phyloP scores from a whole-genome alignment of 2,797 vertebrate species.

The Coregonus ussuriensis region DNA sequence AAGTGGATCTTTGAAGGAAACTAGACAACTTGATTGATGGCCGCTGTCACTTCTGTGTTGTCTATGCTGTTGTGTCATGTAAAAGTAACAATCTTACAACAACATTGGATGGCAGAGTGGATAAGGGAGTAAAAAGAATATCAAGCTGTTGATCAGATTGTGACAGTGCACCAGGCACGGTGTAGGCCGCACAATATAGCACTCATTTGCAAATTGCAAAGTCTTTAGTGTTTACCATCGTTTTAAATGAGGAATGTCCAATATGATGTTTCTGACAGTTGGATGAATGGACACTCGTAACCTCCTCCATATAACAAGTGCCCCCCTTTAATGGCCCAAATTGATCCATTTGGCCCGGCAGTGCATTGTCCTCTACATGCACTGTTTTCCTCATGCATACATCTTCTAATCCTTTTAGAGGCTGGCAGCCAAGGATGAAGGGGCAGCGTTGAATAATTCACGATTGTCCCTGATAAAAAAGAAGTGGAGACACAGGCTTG shows the following conservation, averaged over 20 bases:
- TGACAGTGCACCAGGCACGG: neutral
- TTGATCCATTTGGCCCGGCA: constrained; percentile 43
- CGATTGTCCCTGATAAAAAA: constrained; percentile 34
- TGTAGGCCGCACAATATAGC: neutral
- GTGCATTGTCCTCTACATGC: constrained; percentile 52
- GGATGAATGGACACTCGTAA: neutral
- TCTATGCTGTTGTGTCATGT: neutral
- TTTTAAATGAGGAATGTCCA: neutral
- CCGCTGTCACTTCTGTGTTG: neutral
- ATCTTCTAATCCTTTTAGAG: constrained; percentile 61
- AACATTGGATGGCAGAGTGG: neutral
- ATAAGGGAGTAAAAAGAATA: neutral
- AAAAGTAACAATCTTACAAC: neutral
- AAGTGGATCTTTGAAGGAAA: neutral
- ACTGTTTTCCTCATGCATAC: constrained; percentile 45
- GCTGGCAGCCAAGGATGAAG: constrained; percentile 50
- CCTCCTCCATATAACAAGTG: constrained; percentile 14
- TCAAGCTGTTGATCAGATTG: neutral
- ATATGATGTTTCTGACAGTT: neutral
- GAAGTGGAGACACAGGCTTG: constrained; percentile 43
- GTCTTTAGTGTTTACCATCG: neutral
- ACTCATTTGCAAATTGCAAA: neutral
- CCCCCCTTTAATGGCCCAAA: constrained; percentile 45
- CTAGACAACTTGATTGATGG: neutral
- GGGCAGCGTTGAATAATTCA: constrained; percentile 62